phyloP scores from a whole-genome alignment of 2,888 invertebrate species.

The Lithophane socia region DNA sequence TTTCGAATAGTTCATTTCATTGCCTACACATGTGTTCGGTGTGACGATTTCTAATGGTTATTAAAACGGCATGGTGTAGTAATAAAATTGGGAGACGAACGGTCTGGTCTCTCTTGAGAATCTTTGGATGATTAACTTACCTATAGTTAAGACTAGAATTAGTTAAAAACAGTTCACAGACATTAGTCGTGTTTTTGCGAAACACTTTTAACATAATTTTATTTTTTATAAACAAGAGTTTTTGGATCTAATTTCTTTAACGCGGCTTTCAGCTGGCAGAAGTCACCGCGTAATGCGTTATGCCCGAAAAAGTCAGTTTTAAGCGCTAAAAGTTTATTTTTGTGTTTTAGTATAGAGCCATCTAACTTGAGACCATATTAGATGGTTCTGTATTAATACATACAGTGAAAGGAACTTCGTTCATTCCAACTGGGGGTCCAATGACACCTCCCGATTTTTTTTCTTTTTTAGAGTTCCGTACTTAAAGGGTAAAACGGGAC shows the following conservation, averaged over 20 bases:
- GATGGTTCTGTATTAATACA: no score
- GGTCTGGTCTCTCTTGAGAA: constrained; percentile 8
- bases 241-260: no score
- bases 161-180: neutral
- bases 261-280: neutral
- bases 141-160: neutral
- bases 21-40: neutral
- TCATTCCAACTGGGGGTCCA: no score
- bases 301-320: no score
- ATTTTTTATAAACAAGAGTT: neutral
- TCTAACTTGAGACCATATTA: no score
- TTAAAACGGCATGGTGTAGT: constrained; percentile 11
- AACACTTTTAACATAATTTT: neutral
- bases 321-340: no score
- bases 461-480: no score
- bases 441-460: no score
- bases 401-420: no score
- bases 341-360: no score
- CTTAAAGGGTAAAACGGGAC: no score
- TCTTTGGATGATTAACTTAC: neutral
- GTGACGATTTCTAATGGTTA: constrained; percentile 42
- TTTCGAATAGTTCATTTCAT: constrained; percentile 14
- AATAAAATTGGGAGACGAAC: constrained; percentile 27
- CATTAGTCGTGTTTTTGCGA: neutral
- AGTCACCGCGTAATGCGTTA: no score